Base-by-base conservation (phyloP, 1,140 invertebrate genomes). In the Apis cerana region DNA sequence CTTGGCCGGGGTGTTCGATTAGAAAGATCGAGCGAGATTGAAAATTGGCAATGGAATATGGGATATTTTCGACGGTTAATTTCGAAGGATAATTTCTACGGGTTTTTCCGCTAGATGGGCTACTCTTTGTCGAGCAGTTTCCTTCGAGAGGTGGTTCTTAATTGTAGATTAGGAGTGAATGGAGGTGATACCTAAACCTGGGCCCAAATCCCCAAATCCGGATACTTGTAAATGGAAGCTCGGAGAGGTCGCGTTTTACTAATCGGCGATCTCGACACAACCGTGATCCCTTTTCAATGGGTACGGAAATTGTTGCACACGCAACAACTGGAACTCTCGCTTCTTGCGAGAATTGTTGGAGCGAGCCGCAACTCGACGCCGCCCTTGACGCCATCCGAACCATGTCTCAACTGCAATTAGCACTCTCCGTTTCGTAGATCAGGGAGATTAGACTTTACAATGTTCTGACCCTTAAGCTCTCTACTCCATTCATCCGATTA, bases 171-270 rank as follows among this genome's bases (percentile, higher is more conserved):
- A 76, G n/a, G 75, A 27, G 50, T 76, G 65, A 76, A 65, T 76
- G 75, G 75, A 76, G 75, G 75, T 76, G 75, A 76, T 76, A 65
- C 75, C 59, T 75, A 64, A 64, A 75, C 43, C 75, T 54, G 50
- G 61, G 13, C 17, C 2, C 23, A 76, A 76, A 76, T 76, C 75
- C 61, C 48, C 19, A 76, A 65, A 65, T 76, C 61, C 75, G 75
- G 75, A 76, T 76, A 76, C 65, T 76, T 76, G 75, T 76, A 76
- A 76, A 76, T 76, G 75, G 75, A 76, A 75, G 33, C 72, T 75
- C 72, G 58, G 72, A 64, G 61, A 64, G 61, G 75, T 76, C 64
- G 23, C 58, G 71, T 75, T 33, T n/a, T 76, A 48, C 12, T 65
- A 76, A 76, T 50, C 65, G 75, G 23, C 27, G 62, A 43, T 65